These are phyloP conservation scores for Dicyrtomina minuta DNA, from an alignment of 2,888 invertebrate genomes.

Conservation along the genomic window DNA sequence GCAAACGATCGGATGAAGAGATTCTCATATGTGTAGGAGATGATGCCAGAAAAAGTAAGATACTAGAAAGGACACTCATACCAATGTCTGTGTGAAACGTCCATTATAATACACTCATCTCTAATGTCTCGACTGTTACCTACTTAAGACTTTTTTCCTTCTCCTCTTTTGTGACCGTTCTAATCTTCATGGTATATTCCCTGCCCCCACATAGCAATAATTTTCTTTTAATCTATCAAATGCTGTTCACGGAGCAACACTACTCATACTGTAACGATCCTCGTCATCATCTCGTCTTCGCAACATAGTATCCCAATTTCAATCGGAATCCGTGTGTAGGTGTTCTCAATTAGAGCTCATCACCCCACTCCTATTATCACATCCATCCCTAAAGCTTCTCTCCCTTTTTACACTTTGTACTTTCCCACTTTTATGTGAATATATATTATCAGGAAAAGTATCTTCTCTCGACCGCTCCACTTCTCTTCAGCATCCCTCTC, in stretches of 20 bases:
- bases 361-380: constrained; percentile 37
- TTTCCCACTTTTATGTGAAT: background rate
- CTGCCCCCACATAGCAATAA: background rate
- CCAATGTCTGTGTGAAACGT: too few species aligned
- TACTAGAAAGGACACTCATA: too few species aligned
- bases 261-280: too few species aligned
- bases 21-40: too few species aligned
- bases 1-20: background rate
- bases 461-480: too few species aligned
- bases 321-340: constrained; percentile 3
- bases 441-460: background rate
- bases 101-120: too few species aligned
- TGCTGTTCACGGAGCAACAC: background rate
- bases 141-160: constrained; percentile 7
- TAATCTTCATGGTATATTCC: background rate
- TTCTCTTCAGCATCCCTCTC: too few species aligned
- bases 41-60: too few species aligned
- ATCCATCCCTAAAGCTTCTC: background rate
- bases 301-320: background rate
- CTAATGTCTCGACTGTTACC: background rate
- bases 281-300: background rate
- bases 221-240: background rate
- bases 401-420: constrained; percentile 2
- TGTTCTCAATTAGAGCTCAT: constrained; percentile 32
- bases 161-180: background rate